Evolutionary conservation across 2,888 invertebrate genomes (phyloP), one percentile per base, ranked within the genome.

Genomic region (Amblyjoppa proteus): DNA sequence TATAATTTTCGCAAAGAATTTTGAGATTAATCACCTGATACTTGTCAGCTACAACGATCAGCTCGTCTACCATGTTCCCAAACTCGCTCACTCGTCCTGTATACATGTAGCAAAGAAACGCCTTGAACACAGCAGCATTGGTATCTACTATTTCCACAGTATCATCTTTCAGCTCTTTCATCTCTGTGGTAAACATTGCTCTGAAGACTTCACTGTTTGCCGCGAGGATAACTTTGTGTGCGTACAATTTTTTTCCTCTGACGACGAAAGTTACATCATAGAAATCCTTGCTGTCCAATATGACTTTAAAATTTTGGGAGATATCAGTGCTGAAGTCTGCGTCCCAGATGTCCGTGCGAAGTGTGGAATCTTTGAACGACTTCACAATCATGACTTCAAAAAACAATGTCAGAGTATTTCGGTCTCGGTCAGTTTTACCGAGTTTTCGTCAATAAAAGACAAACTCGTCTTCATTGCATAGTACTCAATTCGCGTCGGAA

Each of bases 31-130:
- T n/a, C 13, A 77, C 56, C n/a, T 41, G 25, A 69, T 77, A 77
- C 56, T 68, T 56, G 56, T 77, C 56, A 16, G 77, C 77, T 13
- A 77, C 68, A 25, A 69, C 16, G 16, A 77, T 56, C 0, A 77
- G 31, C 6, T 58, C 56, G 20, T 53, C 13, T 3, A 41, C 69
- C 1, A 69, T 25, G 9, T 25, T 20, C 0, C 16, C 28, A 13
- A 77, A 16, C 20, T 69, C 25, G 25, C 25, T 11, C 2, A 77
- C 16, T 69, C 66, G 2, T 7, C 69, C 69, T 1, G 77, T 56
- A n/a, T 69, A 77, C 38, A 77, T 28, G 58, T 45, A 77, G 38
- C 25, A 38, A 4, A 77, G 68, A 77, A 77, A 77, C 34, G n/a
- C 28, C 4, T 56, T 38, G n/a, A 77, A 77, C 4, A 77, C 41